Evolutionary conservation across 2,888 invertebrate species (phyloP).

Genomic region (Drepanosiphum platanoidis): DNA sequence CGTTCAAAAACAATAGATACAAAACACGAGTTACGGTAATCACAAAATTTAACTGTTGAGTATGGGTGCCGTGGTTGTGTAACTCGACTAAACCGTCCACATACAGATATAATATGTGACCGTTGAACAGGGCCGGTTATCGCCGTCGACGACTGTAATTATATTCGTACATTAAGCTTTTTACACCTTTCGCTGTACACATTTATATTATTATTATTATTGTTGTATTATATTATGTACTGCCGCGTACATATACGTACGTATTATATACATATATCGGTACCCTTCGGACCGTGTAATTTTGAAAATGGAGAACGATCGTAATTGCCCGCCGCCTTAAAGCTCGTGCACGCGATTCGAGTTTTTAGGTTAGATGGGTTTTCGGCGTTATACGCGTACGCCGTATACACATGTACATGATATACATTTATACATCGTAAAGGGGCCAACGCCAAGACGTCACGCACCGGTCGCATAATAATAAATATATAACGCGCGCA

Average conservation of each 20-base stretch:
- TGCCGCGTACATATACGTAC: neutral
- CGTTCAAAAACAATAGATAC: too few relatives aligned
- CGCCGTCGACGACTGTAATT: neutral
- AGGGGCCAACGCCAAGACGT: slow-evolving; percentile 24
- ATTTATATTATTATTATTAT: too few relatives aligned
- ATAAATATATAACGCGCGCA: slow-evolving; percentile 36
- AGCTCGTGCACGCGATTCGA: slow-evolving; percentile 41
- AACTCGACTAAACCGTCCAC: too few relatives aligned
- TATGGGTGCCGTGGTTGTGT: too few relatives aligned
- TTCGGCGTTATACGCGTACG: neutral
- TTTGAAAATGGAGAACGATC: slow-evolving; percentile 31
- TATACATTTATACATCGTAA: neutral
- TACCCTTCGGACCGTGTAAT: slow-evolving; percentile 38
- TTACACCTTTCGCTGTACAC: neutral
- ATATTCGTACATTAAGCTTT: neutral
- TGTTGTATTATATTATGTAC: neutral
- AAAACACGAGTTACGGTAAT: too few relatives aligned
- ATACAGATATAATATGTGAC: too few relatives aligned
- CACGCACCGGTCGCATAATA: slow-evolving; percentile 43
- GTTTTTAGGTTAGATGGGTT: slow-evolving; percentile 38
- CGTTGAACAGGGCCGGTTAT: too few relatives aligned
- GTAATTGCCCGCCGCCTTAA: slow-evolving; percentile 14
- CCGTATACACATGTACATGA: neutral
- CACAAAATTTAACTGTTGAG: too few relatives aligned
- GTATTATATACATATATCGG: neutral